Conservation (phyloP, 2,113 vertebrate species). For the Lepisosteus oculatus region DNA sequence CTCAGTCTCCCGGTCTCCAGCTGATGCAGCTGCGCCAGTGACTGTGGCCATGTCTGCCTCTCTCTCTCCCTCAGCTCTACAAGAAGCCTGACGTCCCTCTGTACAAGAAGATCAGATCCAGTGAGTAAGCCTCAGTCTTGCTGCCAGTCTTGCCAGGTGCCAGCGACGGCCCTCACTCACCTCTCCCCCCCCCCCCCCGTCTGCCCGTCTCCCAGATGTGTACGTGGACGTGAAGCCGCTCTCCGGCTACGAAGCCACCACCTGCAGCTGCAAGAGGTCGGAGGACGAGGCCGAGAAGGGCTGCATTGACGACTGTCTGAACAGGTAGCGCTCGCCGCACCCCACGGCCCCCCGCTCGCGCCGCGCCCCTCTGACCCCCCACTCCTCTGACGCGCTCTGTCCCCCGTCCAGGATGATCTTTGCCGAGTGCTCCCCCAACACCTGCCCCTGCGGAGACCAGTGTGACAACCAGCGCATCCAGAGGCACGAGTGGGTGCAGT, state of each 20-base stretch:
- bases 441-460: conserved; percentile 83
- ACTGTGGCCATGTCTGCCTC: background rate
- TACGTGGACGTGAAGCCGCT: conserved; percentile 97
- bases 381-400: conserved; percentile 2
- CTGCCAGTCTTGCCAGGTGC: too few species aligned
- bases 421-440: conserved; percentile 91
- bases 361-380: background rate
- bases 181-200: conserved; percentile 3
- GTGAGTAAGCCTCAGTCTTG: conserved; percentile 68
- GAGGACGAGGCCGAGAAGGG: conserved; percentile 71
- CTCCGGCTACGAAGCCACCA: conserved; percentile 93
- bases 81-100: conserved; percentile 88
- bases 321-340: conserved; percentile 68
- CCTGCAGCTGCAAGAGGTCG: conserved; percentile 85
- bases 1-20: too few species aligned
- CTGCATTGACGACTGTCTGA: conserved; percentile 92
- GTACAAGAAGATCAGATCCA: conserved; percentile 91
- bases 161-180: background rate
- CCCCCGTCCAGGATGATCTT: conserved; percentile 85
- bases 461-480: conserved; percentile 97
- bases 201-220: conserved; percentile 65
- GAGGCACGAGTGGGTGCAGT: conserved; percentile 96
- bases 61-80: conserved; percentile 66
- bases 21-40: too few species aligned
- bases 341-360: background rate